These are phyloP conservation scores for Halcyon smyrnensis DNA, from an alignment of 2,797 vertebrate species.

Conservation along the genomic window DNA sequence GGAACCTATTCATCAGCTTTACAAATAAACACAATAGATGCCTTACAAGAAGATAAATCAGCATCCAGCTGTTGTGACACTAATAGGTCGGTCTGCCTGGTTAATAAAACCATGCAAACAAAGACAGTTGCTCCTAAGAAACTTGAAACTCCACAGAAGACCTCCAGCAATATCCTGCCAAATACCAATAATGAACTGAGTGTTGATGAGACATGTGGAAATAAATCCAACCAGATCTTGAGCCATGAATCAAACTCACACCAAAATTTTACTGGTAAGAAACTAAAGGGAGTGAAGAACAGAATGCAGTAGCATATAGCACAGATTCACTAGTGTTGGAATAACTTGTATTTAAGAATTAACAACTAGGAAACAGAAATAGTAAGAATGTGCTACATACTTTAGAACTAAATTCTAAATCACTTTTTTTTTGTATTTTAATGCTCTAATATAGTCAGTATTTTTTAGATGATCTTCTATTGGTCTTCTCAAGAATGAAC, in stretches of 20 bases:
- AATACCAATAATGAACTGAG: not conserved
- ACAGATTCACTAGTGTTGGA: not conserved
- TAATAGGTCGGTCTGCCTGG: not conserved
- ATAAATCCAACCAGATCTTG: conserved; percentile 25
- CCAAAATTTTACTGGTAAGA: conserved; percentile 79
- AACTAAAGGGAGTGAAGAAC: not conserved
- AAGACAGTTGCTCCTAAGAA: conserved; percentile 2
- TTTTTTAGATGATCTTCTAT: not conserved
- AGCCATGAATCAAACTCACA: conserved; percentile 41
- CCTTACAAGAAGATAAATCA: not conserved
- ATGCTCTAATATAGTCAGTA: not conserved
- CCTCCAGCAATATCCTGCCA: conserved; percentile 1
- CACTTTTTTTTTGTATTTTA: not conserved
- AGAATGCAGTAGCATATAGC: not conserved
- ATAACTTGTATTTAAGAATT: not conserved
- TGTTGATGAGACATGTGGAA: not conserved
- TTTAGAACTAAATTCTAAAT: not conserved
- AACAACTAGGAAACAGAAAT: not conserved
- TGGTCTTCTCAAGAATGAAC: not conserved
- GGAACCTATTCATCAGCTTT: not conserved
- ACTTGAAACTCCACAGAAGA: conserved; percentile 7
- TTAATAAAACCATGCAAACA: not conserved
- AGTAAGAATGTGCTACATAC: not conserved
- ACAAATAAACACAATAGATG: not conserved
- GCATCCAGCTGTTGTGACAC: not conserved